A percentile compares a stretch with the other conserved stretches of the same genome.
Conservation (phyloP, 92 coral and sea anemone species). For the Umimayanthus kanabou region DNA sequence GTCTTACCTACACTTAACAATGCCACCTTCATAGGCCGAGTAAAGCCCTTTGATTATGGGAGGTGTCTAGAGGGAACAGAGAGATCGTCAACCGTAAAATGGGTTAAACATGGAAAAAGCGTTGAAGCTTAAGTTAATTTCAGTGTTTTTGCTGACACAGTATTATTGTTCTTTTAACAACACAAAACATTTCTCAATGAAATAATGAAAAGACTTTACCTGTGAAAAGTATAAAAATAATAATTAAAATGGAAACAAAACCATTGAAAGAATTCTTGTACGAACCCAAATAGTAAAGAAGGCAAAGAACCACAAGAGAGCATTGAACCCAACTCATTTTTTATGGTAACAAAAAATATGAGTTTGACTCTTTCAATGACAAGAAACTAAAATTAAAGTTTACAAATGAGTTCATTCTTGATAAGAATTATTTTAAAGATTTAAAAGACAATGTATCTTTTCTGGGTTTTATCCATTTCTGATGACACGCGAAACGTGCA, state of each 20-base stretch:
- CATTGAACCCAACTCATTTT: too few relatives aligned
- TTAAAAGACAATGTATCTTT: too few relatives aligned
- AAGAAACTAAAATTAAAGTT: too few relatives aligned
- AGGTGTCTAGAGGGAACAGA: conserved; percentile 8
- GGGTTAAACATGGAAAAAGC: background rate
- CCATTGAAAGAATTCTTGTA: background rate
- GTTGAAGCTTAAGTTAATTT: background rate
- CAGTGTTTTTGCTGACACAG: background rate
- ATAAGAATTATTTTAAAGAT: too few relatives aligned
- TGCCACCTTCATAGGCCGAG: conserved; percentile 29
- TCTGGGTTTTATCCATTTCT: too few relatives aligned
- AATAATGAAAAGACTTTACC: background rate
- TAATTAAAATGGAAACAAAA: background rate
- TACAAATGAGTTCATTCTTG: too few relatives aligned
- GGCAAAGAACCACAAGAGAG: too few relatives aligned
- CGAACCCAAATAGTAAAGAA: too few relatives aligned
- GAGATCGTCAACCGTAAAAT: background rate
- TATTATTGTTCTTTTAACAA: background rate
- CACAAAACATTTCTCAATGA: background rate
- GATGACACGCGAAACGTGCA: too few relatives aligned
- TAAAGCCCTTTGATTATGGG: background rate
- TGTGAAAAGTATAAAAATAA: background rate
- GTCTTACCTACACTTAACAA: conserved; percentile 28
- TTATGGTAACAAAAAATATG: too few relatives aligned
- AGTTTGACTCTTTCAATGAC: too few relatives aligned